phyloP scores from a whole-genome alignment of 2,113 vertebrate species.

The Rhabdomys dilectus region DNA sequence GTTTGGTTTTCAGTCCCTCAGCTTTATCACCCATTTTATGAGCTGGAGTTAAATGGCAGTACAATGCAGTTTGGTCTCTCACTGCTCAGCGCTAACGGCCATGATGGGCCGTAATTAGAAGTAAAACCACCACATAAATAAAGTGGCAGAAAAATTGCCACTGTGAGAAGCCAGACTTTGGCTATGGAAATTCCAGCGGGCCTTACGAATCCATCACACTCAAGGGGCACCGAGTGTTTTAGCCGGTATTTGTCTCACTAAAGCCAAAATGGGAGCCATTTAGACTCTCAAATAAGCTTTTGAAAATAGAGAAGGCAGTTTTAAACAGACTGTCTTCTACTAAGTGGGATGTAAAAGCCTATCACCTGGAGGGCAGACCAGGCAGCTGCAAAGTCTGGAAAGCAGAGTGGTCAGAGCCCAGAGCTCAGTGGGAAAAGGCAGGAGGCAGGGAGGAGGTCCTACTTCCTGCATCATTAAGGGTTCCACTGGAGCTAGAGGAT shows the following conservation, averaged over 20 bases:
- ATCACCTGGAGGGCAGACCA: slow-evolving; percentile 9
- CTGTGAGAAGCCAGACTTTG: slow-evolving; percentile 60
- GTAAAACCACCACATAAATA: slow-evolving; percentile 80
- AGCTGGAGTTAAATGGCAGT: slow-evolving; percentile 69
- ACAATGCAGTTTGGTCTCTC: slow-evolving; percentile 70
- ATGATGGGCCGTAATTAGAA: slow-evolving; percentile 82
- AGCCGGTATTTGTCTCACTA: slow-evolving; percentile 75
- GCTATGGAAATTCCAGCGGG: slow-evolving; percentile 54
- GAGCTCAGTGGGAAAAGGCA: neutral
- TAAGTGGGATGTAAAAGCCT: slow-evolving; percentile 63
- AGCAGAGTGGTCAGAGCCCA: neutral
- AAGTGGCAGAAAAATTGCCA: slow-evolving; percentile 73
- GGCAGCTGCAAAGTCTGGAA: slow-evolving; percentile 14
- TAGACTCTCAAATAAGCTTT: slow-evolving; percentile 76
- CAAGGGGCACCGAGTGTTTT: slow-evolving; percentile 63
- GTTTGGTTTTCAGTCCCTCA: slow-evolving; percentile 62
- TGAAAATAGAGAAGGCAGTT: slow-evolving; percentile 53
- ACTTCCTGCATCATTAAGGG: neutral
- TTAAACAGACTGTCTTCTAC: slow-evolving; percentile 60
- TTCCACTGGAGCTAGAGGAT: neutral
- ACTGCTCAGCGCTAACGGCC: slow-evolving; percentile 59
- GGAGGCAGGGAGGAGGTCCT: neutral
- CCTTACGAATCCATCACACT: slow-evolving; percentile 69
- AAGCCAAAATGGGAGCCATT: slow-evolving; percentile 71
- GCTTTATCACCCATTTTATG: slow-evolving; percentile 79